Base-by-base conservation (phyloP, 2,113 vertebrate genomes). In the Sphaerodactylus townsendi region DNA sequence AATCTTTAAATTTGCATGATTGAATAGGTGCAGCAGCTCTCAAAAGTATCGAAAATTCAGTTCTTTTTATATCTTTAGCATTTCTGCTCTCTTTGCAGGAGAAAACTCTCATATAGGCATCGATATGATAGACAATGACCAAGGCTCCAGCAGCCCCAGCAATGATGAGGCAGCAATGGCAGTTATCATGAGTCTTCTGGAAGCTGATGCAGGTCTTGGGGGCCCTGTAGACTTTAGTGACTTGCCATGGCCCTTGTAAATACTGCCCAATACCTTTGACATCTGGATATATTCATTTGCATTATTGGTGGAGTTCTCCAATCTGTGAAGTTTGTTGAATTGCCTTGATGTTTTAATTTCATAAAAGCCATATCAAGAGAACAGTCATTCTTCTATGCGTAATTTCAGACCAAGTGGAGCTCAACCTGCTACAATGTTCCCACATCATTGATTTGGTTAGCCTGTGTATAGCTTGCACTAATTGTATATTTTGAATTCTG, bases 101-200 rank as follows among this genome's bases (percentile, higher is more conserved):
- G 98, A 99, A 86, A 99, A 99, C 93, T 97, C 98, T 25, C 98
- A 99, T 84, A 96, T 99, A 69, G 98, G 98, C 88, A 98, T 99
- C 8, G 98, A 99, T 87, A 98, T 99, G 96, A 98, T 99, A 87
- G 98, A 99, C 85, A 95, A 96, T 0, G 98, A 99, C 19, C 98
- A 98, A 21, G 98, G 98, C 77, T 99, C 98, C 30, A 99, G 99
- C 93, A 99, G 99, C 91, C 98, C 98, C 53, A 99, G 98, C 93
- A 99, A 99, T 0, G 99, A 99, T 0, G 99, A 99, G 93, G 99
- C 99, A 0, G 99, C 99, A 9, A 99, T 99, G 99, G 98, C 99
- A 0, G 99, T 99, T 76, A 99, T 99, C 86, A 99, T 99, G 99
- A 99, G 98, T 90, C 96, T 99, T 88, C 95, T 99, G 94, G 99